These are phyloP conservation scores for Okamejei kenojei DNA, from an alignment of 2,797 vertebrate genomes.

Conservation along the genomic window DNA sequence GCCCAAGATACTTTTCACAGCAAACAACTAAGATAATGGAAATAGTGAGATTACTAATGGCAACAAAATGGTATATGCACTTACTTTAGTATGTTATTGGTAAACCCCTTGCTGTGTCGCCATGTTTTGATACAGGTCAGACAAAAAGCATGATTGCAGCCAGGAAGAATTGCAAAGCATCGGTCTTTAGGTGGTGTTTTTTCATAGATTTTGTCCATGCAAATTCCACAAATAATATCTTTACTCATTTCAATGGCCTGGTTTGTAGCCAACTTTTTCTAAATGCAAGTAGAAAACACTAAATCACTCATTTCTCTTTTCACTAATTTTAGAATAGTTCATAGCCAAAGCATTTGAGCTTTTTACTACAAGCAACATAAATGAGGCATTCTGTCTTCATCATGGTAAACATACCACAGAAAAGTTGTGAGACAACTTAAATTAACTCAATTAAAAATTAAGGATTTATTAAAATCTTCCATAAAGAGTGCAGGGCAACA, in stretches of 20 bases:
- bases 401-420: not conserved
- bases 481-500: not conserved
- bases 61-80: constrained; percentile 28
- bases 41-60: not conserved
- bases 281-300: not conserved
- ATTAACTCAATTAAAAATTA: not conserved
- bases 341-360: not conserved
- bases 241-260: constrained; percentile 55
- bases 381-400: not conserved
- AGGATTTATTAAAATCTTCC: not conserved
- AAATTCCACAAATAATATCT: constrained; percentile 76
- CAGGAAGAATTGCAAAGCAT: constrained; percentile 78
- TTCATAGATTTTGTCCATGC: constrained; percentile 83
- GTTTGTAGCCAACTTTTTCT: not conserved
- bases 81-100: constrained; percentile 68
- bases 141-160: constrained; percentile 76
- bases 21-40: not conserved
- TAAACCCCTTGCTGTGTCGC: constrained; percentile 69
- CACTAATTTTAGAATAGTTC: not conserved
- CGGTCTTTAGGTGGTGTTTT: constrained; percentile 55
- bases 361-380: not conserved
- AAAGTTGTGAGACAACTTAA: not conserved
- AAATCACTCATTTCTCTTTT: not conserved
- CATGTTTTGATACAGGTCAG: constrained; percentile 75
- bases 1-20: too few relatives aligned